Evolutionary conservation across 2,113 vertebrate genomes (phyloP).

Genomic region (Phoenicopterus ruber): DNA sequence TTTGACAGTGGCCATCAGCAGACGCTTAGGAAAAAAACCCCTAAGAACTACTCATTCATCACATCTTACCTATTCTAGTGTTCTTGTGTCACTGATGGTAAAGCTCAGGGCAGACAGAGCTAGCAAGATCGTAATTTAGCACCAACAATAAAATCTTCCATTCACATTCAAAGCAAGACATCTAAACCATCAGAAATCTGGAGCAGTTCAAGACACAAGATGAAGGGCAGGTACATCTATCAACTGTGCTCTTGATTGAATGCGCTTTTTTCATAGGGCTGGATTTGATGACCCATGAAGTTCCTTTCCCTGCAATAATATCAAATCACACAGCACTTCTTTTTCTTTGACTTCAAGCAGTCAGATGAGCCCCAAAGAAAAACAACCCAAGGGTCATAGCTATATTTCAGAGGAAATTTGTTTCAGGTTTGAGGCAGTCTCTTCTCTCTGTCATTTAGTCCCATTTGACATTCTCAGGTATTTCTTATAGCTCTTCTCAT

Average conservation of each 20-base stretch:
- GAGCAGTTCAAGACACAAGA: neutral
- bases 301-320: neutral
- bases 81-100: neutral
- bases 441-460: neutral
- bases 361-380: neutral
- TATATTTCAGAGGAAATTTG: neutral
- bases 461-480: neutral
- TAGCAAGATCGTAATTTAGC: neutral
- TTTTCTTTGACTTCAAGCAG: conserved; percentile 22
- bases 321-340: neutral
- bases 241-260: conserved; percentile 2
- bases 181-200: neutral
- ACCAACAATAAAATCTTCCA: conserved; percentile 1
- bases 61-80: conserved; percentile 2
- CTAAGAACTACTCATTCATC: neutral
- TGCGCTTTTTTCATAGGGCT: neutral
- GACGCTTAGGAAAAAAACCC: neutral
- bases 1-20: neutral
- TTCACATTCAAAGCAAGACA: conserved; percentile 24
- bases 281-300: conserved; percentile 47
- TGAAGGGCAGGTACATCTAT: conserved; percentile 33
- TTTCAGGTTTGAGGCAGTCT: neutral
- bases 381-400: neutral
- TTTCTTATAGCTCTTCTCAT: neutral
- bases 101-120: neutral